Evolutionary conservation across 2,797 vertebrate species (phyloP).

Genomic region (Rousettus madagascariensis): DNA sequence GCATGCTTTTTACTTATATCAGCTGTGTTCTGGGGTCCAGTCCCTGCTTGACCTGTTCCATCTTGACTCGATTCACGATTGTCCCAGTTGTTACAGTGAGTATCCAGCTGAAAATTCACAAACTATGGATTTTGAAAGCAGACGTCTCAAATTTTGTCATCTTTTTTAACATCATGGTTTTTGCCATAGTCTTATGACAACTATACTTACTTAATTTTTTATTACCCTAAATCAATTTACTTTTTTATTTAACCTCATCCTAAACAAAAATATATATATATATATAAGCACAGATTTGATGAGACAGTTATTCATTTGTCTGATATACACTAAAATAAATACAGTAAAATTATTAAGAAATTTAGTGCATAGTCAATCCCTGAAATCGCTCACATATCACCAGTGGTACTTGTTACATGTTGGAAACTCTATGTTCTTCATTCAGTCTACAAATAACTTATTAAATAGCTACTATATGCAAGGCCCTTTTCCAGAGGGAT

Average conservation of each 20-base stretch:
- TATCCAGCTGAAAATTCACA: slow-evolving; percentile 7
- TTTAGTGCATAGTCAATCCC: not conserved
- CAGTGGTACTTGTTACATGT: not conserved
- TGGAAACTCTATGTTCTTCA: slow-evolving; percentile 3
- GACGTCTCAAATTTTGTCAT: not conserved
- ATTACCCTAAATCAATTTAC: not conserved
- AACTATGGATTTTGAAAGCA: not conserved
- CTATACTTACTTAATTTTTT: not conserved
- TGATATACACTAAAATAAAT: not conserved
- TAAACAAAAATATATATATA: not conserved
- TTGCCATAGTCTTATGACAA: not conserved
- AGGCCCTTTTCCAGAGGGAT: not conserved
- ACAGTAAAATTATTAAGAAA: not conserved
- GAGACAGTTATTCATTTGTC: not conserved
- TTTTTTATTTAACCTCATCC: not conserved
- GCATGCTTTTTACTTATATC: not conserved
- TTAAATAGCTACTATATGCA: not conserved
- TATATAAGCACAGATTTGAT: slow-evolving; percentile 10
- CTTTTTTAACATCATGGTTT: not conserved
- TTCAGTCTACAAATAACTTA: not conserved
- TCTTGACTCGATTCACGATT: not conserved
- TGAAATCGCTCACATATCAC: not conserved
- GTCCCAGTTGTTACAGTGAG: not conserved
- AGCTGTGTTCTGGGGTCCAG: not conserved
- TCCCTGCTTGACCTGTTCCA: not conserved